Conservation (phyloP, 2,797 vertebrate genomes). For the Chiloscyllium punctatum region DNA sequence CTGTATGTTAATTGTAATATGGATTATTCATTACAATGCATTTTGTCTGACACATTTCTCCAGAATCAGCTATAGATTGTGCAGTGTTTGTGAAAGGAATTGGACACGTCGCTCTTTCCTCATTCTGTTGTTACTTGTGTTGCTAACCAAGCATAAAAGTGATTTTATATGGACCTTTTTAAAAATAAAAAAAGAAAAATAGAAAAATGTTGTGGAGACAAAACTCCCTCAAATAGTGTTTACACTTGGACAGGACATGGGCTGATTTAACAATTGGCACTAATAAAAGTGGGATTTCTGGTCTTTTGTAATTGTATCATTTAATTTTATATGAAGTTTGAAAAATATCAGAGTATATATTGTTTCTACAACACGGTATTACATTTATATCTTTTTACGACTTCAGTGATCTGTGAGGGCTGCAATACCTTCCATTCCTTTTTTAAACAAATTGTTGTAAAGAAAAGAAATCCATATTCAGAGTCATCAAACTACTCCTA, state of each 20-base stretch:
- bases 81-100: not conserved
- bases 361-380: slow-evolving; percentile 99
- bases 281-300: slow-evolving; percentile 89
- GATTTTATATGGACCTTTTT: slow-evolving; percentile 81
- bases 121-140: slow-evolving; percentile 42
- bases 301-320: slow-evolving; percentile 99
- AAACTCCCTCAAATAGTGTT: slow-evolving; percentile 94
- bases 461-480: slow-evolving; percentile 78
- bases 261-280: slow-evolving; percentile 88
- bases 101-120: not conserved
- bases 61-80: not conserved
- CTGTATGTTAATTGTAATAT: not conserved
- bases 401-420: slow-evolving; percentile 98
- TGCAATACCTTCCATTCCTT: slow-evolving; percentile 91
- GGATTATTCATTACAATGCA: not conserved
- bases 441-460: slow-evolving; percentile 82
- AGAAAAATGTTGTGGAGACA: slow-evolving; percentile 54
- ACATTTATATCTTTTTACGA: slow-evolving; percentile 99
- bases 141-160: slow-evolving; percentile 93
- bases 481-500: slow-evolving; percentile 74
- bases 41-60: not conserved
- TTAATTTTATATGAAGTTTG: slow-evolving; percentile 99
- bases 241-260: slow-evolving; percentile 80
- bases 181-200: slow-evolving; percentile 52
- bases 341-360: slow-evolving; percentile 99